Evolutionary conservation across 1,140 invertebrate species (phyloP).

Genomic region (Drosophila bifasciata): DNA sequence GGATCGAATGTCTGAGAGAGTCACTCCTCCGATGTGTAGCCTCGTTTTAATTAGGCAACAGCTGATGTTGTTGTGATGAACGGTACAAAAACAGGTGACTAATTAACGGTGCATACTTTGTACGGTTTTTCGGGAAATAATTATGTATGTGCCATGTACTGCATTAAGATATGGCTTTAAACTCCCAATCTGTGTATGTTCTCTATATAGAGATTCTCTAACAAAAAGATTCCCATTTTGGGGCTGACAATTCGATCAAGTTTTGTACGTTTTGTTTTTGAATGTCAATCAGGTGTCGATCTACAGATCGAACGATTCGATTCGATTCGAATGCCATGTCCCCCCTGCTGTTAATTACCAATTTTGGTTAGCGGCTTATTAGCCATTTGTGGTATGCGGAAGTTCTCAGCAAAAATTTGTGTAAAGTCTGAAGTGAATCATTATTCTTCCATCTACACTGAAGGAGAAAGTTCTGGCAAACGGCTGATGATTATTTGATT

Average conservation of each 20-base stretch:
- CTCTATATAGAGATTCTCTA: constrained; percentile 30
- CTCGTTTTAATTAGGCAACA: constrained; percentile 55
- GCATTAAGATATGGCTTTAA: neutral
- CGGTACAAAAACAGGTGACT: constrained; percentile 41
- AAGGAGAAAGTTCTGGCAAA: constrained; percentile 48
- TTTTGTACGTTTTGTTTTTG: constrained; percentile 20
- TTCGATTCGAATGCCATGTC: constrained; percentile 17
- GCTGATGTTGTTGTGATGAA: constrained; percentile 4
- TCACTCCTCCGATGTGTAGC: constrained; percentile 2
- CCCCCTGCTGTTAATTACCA: constrained; percentile 60
- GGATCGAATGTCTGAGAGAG: constrained; percentile 14
- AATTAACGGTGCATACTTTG: constrained; percentile 35
- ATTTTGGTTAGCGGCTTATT: constrained; percentile 69
- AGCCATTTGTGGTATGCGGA: constrained; percentile 67
- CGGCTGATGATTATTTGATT: constrained; percentile 33
- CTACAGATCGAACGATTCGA: constrained; percentile 24
- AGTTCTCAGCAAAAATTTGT: constrained; percentile 31
- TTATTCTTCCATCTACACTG: constrained; percentile 13
- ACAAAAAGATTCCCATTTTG: constrained; percentile 47
- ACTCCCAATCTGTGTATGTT: neutral
- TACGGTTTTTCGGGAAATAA: constrained; percentile 44
- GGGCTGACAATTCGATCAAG: constrained; percentile 37
- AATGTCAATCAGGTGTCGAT: constrained; percentile 68
- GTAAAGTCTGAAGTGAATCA: constrained; percentile 30
- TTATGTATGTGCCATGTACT: neutral